Conservation (phyloP, 2,113 vertebrate species). For the Tylochromis polylepis region DNA sequence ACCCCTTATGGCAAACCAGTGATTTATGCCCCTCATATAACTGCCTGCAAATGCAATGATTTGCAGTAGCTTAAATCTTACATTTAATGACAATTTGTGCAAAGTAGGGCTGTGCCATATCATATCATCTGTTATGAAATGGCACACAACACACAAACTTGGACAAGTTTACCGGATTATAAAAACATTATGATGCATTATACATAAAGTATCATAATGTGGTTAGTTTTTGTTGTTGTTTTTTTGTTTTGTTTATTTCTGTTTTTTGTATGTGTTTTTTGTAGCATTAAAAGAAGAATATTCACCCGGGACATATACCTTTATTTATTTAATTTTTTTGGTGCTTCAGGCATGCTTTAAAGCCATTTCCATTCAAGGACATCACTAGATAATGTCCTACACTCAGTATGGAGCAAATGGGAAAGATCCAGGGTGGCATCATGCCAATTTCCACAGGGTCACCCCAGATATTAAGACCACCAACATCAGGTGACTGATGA, state of each 20-base stretch:
- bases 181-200: neutral
- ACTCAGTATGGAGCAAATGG: slow-evolving; percentile 60
- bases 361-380: slow-evolving; percentile 56
- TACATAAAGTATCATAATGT: neutral
- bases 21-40: neutral
- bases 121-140: neutral
- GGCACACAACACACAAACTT: neutral
- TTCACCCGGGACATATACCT: too few species aligned
- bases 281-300: neutral
- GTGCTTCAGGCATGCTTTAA: slow-evolving; percentile 20
- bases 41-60: neutral
- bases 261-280: neutral
- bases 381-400: slow-evolving; percentile 38
- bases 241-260: neutral
- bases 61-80: neutral
- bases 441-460: slow-evolving; percentile 64
- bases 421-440: slow-evolving; percentile 62
- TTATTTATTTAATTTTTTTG: neutral
- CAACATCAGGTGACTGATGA: slow-evolving; percentile 60
- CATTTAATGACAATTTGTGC: neutral
- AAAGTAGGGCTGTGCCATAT: neutral
- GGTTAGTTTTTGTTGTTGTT: neutral
- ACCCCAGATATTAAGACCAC: slow-evolving; percentile 63
- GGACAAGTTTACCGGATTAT: neutral
- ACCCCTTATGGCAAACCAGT: neutral